Percentiles rank a stretch among this genome's conserved stretches.
Evolutionary conservation across 2,113 vertebrate species (phyloP).

Genomic region (Loxodonta africana): DNA sequence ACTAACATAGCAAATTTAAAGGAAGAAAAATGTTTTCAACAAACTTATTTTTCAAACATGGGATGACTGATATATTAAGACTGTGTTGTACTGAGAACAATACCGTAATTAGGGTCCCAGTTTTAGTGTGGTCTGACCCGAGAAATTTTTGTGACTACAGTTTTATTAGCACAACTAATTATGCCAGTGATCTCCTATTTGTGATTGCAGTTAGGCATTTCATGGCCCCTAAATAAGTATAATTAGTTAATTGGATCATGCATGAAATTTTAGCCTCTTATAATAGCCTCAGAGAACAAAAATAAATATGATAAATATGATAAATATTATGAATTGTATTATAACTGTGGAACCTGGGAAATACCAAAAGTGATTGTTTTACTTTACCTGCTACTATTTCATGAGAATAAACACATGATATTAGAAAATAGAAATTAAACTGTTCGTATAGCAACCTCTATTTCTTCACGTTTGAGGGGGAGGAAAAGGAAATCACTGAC

Average conservation of each 20-base stretch:
- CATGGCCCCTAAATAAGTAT: constrained; percentile 78
- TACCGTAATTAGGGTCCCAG: constrained; percentile 66
- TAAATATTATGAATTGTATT: constrained; percentile 74
- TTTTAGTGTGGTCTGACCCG: constrained; percentile 74
- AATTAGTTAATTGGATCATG: constrained; percentile 81
- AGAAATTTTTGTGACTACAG: constrained; percentile 68
- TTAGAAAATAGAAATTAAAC: constrained; percentile 42
- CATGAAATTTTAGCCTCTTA: constrained; percentile 79
- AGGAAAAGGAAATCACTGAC: not conserved
- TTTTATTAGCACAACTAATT: constrained; percentile 73
- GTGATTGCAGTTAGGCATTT: constrained; percentile 78
- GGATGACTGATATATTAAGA: constrained; percentile 45
- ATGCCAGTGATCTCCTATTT: constrained; percentile 77
- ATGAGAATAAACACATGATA: constrained; percentile 2
- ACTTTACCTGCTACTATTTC: constrained; percentile 39
- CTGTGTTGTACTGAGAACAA: constrained; percentile 46
- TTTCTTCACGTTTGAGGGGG: constrained; percentile 42
- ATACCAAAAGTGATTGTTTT: constrained; percentile 60
- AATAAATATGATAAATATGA: constrained; percentile 74
- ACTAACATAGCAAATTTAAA: constrained; percentile 48
- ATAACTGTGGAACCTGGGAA: constrained; percentile 65
- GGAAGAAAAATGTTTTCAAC: constrained; percentile 53
- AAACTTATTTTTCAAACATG: constrained; percentile 59
- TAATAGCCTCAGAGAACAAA: constrained; percentile 78
- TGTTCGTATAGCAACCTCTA: not conserved